Evolutionary conservation across 2,113 vertebrate genomes (phyloP), one percentile per base, ranked within the genome.

Genomic region (Ploceus nigricollis): DNA sequence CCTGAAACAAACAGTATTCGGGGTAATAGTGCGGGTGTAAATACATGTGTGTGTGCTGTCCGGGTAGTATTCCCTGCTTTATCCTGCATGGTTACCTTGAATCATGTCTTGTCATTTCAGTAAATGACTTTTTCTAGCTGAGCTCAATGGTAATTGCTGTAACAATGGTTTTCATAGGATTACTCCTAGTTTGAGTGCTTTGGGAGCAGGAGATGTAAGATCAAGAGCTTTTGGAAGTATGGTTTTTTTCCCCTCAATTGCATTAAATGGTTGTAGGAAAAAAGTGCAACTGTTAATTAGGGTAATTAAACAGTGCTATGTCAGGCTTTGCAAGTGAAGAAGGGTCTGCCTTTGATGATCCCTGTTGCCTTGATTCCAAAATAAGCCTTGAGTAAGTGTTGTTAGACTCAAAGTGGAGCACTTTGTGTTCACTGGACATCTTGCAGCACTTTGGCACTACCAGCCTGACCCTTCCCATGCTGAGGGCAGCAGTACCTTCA

Each of bases 31-130:
- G 96, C 65, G 92, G 84, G 33, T 97, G 97, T 97, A 96, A 96
- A 97, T 97, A 97, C 0, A 3, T 85, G 60, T 58, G 47, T 53
- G 31, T 71, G 89, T 91, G 77, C 83, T 97, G 21, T 82, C 90
- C 77, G 11, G 82, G 77, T 97, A 96, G 88, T 65, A 45, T 65
- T 35, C 87, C 65, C 86, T 40, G 70, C 97, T 90, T 93, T 94
- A 50, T 92, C 95, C 96, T 97, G 98, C 98, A 98, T 98, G 98
- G 82, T 84, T 50, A 87, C 81, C 87, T 91, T 96, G 68, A 93
- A 95, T 93, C 95, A 93, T 76, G 87, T 94, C 60, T 88, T 96
- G 91, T 87, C 94, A 90, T 79, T 95, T 96, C 93, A 93, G 92
- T 94, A 33, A 83, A 91, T 79, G 72, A 96, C 89, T 65, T 76